Evolutionary conservation across 1,140 invertebrate genomes (phyloP).

Genomic region (Propsilocerus akamusi): DNA sequence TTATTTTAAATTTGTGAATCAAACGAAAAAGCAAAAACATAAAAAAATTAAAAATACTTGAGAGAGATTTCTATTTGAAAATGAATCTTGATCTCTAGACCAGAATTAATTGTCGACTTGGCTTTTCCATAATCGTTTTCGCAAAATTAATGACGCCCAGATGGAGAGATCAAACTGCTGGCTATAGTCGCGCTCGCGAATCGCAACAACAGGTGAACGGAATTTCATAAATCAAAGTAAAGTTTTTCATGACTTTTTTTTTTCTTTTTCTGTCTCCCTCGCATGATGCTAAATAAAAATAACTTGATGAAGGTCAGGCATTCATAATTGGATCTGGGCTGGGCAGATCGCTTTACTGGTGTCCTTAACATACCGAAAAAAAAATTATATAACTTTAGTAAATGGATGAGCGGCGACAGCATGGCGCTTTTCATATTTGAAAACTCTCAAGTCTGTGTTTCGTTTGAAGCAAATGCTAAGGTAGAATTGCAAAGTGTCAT

Average conservation of each 20-base stretch:
- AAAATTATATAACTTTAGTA: not conserved
- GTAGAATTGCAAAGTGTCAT: not conserved
- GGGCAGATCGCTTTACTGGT: not conserved
- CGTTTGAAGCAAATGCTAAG: no score
- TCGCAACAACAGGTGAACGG: not conserved
- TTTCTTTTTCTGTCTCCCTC: not conserved
- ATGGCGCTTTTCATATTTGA: not conserved
- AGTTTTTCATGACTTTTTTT: not conserved
- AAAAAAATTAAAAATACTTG: not conserved
- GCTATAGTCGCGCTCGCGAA: not conserved
- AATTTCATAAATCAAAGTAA: slow-evolving; percentile 2
- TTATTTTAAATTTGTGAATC: not conserved
- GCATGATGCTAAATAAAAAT: no score
- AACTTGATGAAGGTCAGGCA: not conserved
- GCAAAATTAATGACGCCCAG: not conserved
- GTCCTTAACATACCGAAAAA: not conserved
- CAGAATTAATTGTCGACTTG: not conserved
- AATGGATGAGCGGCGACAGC: not conserved
- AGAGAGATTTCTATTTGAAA: not conserved
- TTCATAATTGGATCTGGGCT: not conserved
- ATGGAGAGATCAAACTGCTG: not conserved
- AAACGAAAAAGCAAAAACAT: not conserved
- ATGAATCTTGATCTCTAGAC: not conserved
- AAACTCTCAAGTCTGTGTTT: no score
- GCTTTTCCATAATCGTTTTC: not conserved